Base-by-base conservation (phyloP, 2,888 invertebrate genomes). In the Nysson spinosus region DNA sequence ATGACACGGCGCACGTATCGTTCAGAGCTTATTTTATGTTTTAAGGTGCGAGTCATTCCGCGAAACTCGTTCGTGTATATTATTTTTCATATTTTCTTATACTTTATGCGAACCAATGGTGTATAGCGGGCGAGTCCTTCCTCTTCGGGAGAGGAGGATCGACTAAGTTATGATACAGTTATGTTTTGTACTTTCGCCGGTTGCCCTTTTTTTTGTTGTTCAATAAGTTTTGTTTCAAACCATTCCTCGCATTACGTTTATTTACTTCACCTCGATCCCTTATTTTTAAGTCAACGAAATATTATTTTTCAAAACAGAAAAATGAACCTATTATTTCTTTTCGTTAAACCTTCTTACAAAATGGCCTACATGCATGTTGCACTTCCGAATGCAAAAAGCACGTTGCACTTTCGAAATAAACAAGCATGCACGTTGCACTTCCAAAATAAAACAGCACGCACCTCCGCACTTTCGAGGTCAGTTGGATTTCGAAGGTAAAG, bases 201-300 rank as follows among this genome's bases (percentile, higher is more conserved):
- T 79, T 73, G 77, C 75, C 75, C n/a, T 64, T 77, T 81, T 75
- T 81, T 80, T 83, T 85, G 82, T 84, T 83, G 82, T 75, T 58
- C 78, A 85, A 86, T 80, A 90, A 90, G 89, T 89, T 89, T 89
- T 89, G 89, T 89, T 89, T 89, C 84, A 88, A 89, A 89, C 72
- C 67, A 75, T 63, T 55, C 40, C 26, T 47, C 64, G 69, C 55
- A 44, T 77, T 78, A 55, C 50, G 55, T 77, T 80, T 65, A 75
- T 81, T 74, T 72, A 62, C 68, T 68, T 58, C 69, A 70, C 57
- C 64, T 60, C 22, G 51, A 6, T 4, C 34, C 35, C 50, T 39
- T 43, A 16, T 43, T 34, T 14, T 32, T 44, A 3, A 44, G 9
- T 17, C 5, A n/a, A n/a, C n/a, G n/a, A n/a, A n/a, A n/a, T n/a